Conservation (phyloP, 2,797 vertebrate species). For the Syngnathus acus region DNA sequence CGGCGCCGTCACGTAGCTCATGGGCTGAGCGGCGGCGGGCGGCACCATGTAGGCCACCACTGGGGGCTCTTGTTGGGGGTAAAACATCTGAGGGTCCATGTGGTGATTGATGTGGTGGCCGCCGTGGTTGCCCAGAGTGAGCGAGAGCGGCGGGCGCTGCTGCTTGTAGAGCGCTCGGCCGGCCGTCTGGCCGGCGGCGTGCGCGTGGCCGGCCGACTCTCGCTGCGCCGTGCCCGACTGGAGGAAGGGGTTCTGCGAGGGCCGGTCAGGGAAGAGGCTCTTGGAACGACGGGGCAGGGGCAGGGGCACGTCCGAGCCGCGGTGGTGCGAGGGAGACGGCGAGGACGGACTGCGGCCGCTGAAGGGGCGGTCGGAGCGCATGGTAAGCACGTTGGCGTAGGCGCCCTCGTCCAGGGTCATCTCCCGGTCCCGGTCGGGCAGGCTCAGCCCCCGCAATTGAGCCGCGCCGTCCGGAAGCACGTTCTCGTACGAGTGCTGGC, state of each 20-base stretch:
- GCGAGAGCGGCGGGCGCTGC: conserved; percentile 77
- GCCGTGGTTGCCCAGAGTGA: conserved; percentile 83
- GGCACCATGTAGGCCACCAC: conserved; percentile 91
- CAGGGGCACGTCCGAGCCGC: conserved; percentile 76
- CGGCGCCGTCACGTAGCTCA: conserved; percentile 82
- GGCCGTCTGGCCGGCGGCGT: conserved; percentile 81
- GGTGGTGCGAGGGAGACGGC: conserved; percentile 74
- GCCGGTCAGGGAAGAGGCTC: conserved; percentile 85
- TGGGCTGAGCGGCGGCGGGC: conserved; percentile 70
- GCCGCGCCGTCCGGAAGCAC: conserved; percentile 78
- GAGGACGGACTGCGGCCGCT: conserved; percentile 75
- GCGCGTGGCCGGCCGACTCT: conserved; percentile 50
- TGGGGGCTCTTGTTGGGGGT: conserved; percentile 79
- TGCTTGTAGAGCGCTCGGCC: conserved; percentile 80
- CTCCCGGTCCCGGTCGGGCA: conserved; percentile 80
- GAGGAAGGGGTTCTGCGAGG: conserved; percentile 89
- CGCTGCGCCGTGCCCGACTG: conserved; percentile 72
- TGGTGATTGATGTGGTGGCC: conserved; percentile 65
- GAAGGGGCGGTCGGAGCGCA: conserved; percentile 85
- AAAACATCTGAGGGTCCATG: conserved; percentile 76
- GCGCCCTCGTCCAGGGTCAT: conserved; percentile 80
- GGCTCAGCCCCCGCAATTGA: conserved; percentile 65
- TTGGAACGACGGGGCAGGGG: conserved; percentile 82
- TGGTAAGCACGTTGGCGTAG: conserved; percentile 86
- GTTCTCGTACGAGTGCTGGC: conserved; percentile 94